Evolutionary conservation across 2,113 vertebrate species (phyloP).

Genomic region (Numida meleagris): DNA sequence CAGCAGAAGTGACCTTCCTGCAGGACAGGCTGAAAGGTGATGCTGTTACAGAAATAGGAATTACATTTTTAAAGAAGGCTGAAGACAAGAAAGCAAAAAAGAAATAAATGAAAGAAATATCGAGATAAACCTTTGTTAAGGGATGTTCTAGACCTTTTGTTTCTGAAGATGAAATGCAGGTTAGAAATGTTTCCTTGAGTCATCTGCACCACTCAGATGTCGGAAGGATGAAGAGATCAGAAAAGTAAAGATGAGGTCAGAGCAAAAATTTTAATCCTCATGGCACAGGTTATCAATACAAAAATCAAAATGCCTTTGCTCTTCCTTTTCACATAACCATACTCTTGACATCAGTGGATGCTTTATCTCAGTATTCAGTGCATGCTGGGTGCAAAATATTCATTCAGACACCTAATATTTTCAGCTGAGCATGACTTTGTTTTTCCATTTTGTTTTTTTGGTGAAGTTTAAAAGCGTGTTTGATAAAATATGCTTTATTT

Average conservation of each 20-base stretch:
- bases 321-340: neutral
- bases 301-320: neutral
- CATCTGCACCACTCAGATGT: neutral
- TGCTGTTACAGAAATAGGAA: slow-evolving; percentile 84
- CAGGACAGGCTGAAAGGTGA: slow-evolving; percentile 81
- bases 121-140: neutral
- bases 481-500: neutral
- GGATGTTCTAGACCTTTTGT: neutral
- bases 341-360: neutral
- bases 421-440: neutral
- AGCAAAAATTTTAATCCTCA: neutral
- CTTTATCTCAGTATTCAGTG: neutral
- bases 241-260: neutral
- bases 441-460: neutral
- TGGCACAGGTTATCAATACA: neutral
- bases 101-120: slow-evolving; percentile 70
- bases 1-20: slow-evolving; percentile 82
- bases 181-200: neutral
- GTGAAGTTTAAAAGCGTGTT: neutral
- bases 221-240: neutral
- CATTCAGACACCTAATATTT: neutral
- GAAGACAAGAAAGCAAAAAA: slow-evolving; percentile 76
- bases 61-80: slow-evolving; percentile 78
- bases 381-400: neutral
- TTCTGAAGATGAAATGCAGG: neutral